Evolutionary conservation across 2,888 invertebrate genomes (phyloP), one percentile per base, ranked within the genome.

Genomic region (Helobdella robusta): DNA sequence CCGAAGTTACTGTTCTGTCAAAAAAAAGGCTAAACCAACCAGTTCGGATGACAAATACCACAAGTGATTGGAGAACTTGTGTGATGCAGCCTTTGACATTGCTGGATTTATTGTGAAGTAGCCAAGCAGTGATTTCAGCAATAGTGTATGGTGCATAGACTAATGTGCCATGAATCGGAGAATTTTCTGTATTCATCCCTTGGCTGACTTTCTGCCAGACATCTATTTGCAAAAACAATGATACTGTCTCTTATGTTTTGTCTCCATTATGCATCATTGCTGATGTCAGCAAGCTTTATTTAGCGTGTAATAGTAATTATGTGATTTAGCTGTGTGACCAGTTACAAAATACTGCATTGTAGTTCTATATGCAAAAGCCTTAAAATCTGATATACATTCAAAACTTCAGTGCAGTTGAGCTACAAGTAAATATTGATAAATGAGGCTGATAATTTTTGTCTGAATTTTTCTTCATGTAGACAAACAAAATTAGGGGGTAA

Each of bases 31-130:
- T 60, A 60, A 44, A 60, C 25, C 36, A 36, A 44, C 25, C 60
- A 60, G 44, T 36, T 60, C 60, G 36, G 60, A 44, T 4, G 60
- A 60, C 40, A 60, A 60, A 60, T 60, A 34, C 46, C 60, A 44
- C 30, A 60, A 36, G 60, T 60, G 60, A 36, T 60, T 60, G 20
- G 40, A 60, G 44, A 60, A 35, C 44, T 35, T 60, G 23, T 40
- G 20, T 15, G 60, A 60, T 36, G 3, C 56, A 23, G 56, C 15
- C 32, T 56, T 56, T 20, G 56, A 56, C 28, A n/a, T 25, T 25
- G 28, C 25, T n/a, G 11, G n/a, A n/a, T 25, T 56, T 18, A 56
- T 3, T 56, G 56, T 2, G 2, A n/a, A 28, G 32, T 56, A 25
- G 18, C n/a, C 6, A 56, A 25, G 25, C 18, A 25, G 60, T 23